phyloP scores from a whole-genome alignment of 2,888 invertebrate genomes.

The Phragmatobia fuliginosa region DNA sequence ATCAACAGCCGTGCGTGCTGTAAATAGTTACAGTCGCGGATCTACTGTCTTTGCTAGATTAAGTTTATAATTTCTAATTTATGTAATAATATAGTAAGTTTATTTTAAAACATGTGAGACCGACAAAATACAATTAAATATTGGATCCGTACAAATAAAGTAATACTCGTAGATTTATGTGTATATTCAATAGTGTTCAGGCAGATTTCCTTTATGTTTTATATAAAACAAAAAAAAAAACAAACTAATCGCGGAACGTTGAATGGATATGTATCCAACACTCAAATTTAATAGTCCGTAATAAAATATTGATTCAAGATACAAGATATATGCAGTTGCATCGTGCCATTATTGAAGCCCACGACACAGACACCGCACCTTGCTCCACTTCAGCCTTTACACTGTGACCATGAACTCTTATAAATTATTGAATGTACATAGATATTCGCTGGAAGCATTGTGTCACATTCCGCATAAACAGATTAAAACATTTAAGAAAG shows the following conservation, averaged over 20 bases:
- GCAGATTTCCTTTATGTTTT: not conserved
- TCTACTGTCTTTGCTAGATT: conserved; percentile 22
- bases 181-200: not conserved
- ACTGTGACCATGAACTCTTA: conserved; percentile 3
- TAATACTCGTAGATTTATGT: not conserved
- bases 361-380: conserved; percentile 5
- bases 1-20: conserved; percentile 43
- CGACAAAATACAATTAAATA: not conserved
- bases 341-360: conserved; percentile 15
- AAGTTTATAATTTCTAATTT: not conserved
- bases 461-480: not conserved
- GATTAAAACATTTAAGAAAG: not conserved
- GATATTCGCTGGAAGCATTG: not conserved
- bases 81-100: not conserved
- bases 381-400: conserved; percentile 5
- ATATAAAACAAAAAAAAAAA: not conserved
- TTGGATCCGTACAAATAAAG: not conserved
- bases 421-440: not conserved
- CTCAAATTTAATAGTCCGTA: not conserved
- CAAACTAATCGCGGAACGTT: not conserved
- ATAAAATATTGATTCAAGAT: conserved; percentile 12
- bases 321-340: not conserved
- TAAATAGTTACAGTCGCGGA: conserved; percentile 44
- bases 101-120: not conserved
- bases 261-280: not conserved